Evolutionary conservation across 2,888 invertebrate species (phyloP), one percentile per base, ranked within the genome.

Genomic region (Lucinisca nassula): DNA sequence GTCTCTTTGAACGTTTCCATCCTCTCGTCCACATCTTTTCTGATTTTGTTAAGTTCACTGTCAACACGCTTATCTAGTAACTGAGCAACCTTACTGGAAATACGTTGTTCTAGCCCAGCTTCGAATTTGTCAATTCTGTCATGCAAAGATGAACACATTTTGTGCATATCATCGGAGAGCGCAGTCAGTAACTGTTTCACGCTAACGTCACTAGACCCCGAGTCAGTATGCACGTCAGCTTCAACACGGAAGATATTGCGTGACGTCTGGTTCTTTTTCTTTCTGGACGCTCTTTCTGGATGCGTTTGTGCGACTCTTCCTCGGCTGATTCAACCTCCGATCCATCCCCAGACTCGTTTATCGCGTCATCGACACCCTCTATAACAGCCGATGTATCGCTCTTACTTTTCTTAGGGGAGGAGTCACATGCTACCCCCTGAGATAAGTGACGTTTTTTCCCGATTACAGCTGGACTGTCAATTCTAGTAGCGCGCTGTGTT

Each of bases 161-260:
- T 80, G 37, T 80, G 80, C 73, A 73, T 80, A 55, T 80, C 80
- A n/a, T 73, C 80, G 1, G 80, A 80, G 30, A 80, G 21, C 12
- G 30, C 32, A 21, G 49, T 17, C 21, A 73, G 21, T n/a, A 40
- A 49, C 32, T 75, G 75, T 37, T 72, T 72, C 37, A 72, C 38
- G 21, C 38, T 38, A 6, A 24, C n/a, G 24, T 37, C 72, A 37
- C 37, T 40, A 21, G 61, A 6, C 24, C 17, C 21, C 3, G 61
- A 30, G 6, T 72, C 72, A 72, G 6, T 72, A 40, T 72, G 35
- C n/a, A 72, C 72, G 6, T 37, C 72, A n/a, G 72, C 72, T 14
- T 8, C 72, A 6, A n/a, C n/a, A 10, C 24, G n/a, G 21, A 72
- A 37, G 8, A 72, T 72, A 30, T n/a, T 38, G 30, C 72, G 72